Conservation (phyloP, 1,140 invertebrate genomes). For the Doryteuthis pealeii region DNA sequence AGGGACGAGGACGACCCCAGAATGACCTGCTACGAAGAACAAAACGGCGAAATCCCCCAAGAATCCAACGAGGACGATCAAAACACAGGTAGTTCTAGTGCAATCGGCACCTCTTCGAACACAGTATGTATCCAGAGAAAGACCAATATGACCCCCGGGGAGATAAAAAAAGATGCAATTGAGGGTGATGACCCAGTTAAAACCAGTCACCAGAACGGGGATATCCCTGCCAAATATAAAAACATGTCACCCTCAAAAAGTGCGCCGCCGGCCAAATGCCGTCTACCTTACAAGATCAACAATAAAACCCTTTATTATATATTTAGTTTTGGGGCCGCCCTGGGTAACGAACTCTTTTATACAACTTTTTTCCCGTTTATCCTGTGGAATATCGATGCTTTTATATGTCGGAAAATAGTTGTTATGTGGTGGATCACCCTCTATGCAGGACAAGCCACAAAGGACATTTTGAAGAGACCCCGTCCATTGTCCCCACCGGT, state of each 20-base stretch:
- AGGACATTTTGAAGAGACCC: conserved; percentile 76
- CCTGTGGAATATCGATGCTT: conserved; percentile 79
- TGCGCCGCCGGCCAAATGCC: not conserved
- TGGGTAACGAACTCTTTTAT: conserved; percentile 90
- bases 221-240: not conserved
- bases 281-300: conserved; percentile 64
- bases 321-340: conserved; percentile 77
- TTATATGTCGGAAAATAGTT: conserved; percentile 66
- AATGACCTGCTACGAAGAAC: not conserved
- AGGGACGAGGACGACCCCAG: not conserved
- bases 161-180: too few species aligned
- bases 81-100: too few species aligned
- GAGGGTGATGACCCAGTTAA: too few species aligned
- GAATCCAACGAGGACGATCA: too few species aligned
- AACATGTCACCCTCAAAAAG: not conserved
- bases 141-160: too few species aligned
- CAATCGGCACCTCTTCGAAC: not conserved
- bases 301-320: conserved; percentile 86
- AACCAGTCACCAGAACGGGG: not conserved
- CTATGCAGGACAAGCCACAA: conserved; percentile 73
- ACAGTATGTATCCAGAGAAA: not conserved
- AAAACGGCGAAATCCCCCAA: not conserved
- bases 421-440: conserved; percentile 83
- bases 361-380: conserved; percentile 84
- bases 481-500: conserved; percentile 80